Percentiles rank a stretch among this genome's conserved stretches.
Conservation (phyloP, 2,888 invertebrate genomes). For the Drosophila niveifrons region DNA sequence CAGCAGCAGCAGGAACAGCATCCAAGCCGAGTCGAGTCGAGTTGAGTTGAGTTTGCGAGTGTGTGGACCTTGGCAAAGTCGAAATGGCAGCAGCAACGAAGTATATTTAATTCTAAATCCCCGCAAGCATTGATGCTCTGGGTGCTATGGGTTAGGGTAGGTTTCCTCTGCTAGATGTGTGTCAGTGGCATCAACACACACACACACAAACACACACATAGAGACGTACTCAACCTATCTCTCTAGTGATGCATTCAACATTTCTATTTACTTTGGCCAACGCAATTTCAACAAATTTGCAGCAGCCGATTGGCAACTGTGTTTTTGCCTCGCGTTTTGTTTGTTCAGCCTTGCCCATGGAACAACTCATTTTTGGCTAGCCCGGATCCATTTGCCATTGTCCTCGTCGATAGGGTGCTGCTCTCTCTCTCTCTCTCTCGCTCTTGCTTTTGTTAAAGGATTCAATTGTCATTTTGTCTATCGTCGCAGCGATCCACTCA, state of each 20-base stretch:
- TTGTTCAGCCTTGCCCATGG: constrained; percentile 72
- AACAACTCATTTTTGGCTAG: constrained; percentile 63
- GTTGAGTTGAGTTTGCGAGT: constrained; percentile 19
- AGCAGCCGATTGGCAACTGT: constrained; percentile 71
- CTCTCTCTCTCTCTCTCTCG: too few relatives aligned
- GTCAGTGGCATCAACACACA: constrained; percentile 57
- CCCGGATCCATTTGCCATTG: constrained; percentile 49
- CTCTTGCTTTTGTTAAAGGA: constrained; percentile 66
- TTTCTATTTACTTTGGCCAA: constrained; percentile 75
- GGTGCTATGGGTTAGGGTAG: constrained; percentile 69
- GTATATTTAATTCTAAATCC: constrained; percentile 83
- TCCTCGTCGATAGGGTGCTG: constrained; percentile 28
- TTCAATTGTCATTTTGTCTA: constrained; percentile 60
- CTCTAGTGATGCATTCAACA: constrained; percentile 38
- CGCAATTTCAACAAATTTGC: constrained; percentile 71
- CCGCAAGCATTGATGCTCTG: constrained; percentile 68
- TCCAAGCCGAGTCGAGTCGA: constrained; percentile 37
- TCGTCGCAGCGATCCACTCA: constrained; percentile 32
- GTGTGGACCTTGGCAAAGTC: constrained; percentile 72
- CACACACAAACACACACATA: constrained; percentile 10
- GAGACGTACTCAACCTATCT: neutral
- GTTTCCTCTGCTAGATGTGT: constrained; percentile 61
- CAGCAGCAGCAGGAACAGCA: constrained; percentile 64
- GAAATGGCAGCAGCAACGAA: constrained; percentile 80
- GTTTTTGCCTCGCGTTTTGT: constrained; percentile 60